Evolutionary conservation across 92 coral and sea anemone species (phyloP), one percentile per base, ranked within the genome.

Genomic region (Micromussa lordhowensis): DNA sequence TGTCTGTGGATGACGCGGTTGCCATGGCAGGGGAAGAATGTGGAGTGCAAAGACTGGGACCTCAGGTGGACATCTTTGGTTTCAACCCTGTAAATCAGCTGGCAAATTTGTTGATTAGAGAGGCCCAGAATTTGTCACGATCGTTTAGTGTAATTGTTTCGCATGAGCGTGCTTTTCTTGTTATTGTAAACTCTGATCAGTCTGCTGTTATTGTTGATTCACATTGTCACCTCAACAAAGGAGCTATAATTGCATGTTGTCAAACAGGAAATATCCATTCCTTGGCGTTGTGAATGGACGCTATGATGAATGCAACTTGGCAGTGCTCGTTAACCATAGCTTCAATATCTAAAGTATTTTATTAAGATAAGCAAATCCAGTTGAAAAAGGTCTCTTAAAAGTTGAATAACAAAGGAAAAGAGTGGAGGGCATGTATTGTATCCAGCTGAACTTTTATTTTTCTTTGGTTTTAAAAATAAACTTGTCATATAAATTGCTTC

Each of bases 1-100:
- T 89, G 0, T 30, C 92, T 28, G 90, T 92, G 54, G 92, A 92
- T 11, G 92, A 86, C 19, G 92, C 92, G 3, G 88, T 85, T 12
- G 78, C 86, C 3, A 74, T 80, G 92, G 88, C 88, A 54, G 90
- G 85, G 7, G 92, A 88, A 12, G 88, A 92, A 61, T 90, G 91
- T 44, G 75, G 75, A 4, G 94, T 89, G 30, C 35, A 70, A 22
- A 49, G 36, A 9, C 86, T 92, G 57, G 82, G 83, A 40, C 59
- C 26, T 10, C 91, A 92, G 29, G 48, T 61, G 53, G 94, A 92
- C 64, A 64, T 92, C 3, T 89, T 92, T 86, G 95, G 95, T 58
- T 35, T 55, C 11, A 82, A 81, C 77, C 84, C 92, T 4, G 57
- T 75, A 34, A 63, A 35, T 35, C 88, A 80, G 66, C 70, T 85